These are phyloP conservation scores for Natrix natrix DNA, from an alignment of 2,797 vertebrate species.

Conservation along the genomic window DNA sequence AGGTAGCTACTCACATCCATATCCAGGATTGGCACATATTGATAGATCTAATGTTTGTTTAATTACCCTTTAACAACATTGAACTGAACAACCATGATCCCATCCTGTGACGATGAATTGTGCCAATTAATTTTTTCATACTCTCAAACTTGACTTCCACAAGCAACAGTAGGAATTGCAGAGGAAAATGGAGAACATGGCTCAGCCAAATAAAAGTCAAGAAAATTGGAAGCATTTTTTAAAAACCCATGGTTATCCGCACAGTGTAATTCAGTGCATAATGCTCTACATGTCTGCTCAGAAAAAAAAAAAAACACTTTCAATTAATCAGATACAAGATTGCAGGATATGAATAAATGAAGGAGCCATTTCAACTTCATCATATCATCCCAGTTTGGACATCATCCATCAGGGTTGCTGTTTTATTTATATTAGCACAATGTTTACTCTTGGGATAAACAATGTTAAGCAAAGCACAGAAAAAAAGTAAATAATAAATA, in stretches of 20 bases:
- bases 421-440: constrained; percentile 7
- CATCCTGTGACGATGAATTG: not conserved
- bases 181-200: not conserved
- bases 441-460: not conserved
- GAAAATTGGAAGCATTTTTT: not conserved
- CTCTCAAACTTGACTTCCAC: not conserved
- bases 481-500: not conserved
- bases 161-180: not conserved
- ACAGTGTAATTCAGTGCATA: not conserved
- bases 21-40: not conserved
- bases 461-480: not conserved
- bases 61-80: not conserved
- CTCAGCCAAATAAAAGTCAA: not conserved
- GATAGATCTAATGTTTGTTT: not conserved
- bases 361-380: not conserved
- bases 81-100: not conserved
- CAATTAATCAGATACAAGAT: not conserved
- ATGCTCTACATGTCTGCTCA: not conserved
- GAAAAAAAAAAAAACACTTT: not conserved
- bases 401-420: constrained; percentile 14
- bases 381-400: not conserved
- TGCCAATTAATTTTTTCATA: not conserved
- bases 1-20: not conserved
- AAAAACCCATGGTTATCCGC: not conserved
- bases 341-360: not conserved